Base-by-base conservation (phyloP, 2,888 invertebrate genomes). In the Baccha elongata region DNA sequence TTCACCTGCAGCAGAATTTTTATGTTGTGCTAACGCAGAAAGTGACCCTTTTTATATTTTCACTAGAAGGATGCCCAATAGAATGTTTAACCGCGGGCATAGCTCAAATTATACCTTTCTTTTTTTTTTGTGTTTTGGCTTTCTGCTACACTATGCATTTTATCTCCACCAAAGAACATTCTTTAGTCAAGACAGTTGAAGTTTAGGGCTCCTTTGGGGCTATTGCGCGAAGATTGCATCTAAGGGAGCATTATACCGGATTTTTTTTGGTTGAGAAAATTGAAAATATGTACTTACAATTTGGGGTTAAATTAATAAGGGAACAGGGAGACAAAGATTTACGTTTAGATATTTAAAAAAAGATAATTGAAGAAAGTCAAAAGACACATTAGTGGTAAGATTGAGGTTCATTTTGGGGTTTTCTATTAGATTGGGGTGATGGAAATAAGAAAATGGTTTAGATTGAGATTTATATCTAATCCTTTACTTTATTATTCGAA, bases 1-100 rank as follows among this genome's bases (percentile, higher is more conserved):
- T 78, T 58, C 83, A 83, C 83, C 78, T 83, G 83, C 83, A 83
- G 78, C 78, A 42, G 55, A 52, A 64, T 83, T 83, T 83, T 83
- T 83, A 83, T 83, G 72, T 83, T 37, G 83, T 83, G 83, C 48
- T 83, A 83, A 83, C 78, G 83, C 83, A 67, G 68, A 1, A 8
- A 8, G 8, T 78, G 78, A 83, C 83, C 83, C 67, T 78, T 83
- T 80, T 69, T 62, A 50, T 29, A 17, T 42, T 42, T 42, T 44
- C 21, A 40, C 23, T 26, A 40, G 58, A 62, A 26, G 13, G 53
- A 53, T 53, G 58, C 21, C 40, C 58, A 79, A 62, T 80, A 44
- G 75, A 80, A 80, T 71, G 60, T 65, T 71, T 71, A 67, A 62
- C 81, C 81, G 71, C 76, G 60, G 60, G 81, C 76, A 42, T 21